Base-by-base conservation (phyloP, 2,888 invertebrate species). In the Empis stercorea region DNA sequence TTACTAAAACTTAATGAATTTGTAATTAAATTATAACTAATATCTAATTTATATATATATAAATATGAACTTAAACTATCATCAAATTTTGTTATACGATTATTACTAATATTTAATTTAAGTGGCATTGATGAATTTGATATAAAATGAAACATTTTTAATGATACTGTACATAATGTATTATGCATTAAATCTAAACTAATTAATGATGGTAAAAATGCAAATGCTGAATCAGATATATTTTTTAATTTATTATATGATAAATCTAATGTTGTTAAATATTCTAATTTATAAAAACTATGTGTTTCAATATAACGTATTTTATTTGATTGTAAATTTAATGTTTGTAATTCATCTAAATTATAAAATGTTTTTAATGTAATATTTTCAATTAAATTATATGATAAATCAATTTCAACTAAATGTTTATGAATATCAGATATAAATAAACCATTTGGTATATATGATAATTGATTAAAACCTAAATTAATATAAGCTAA, bases 401-500 rank as follows among this genome's bases (percentile, higher is more conserved):
- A 85, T 4, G 87, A 85, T 46, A 92, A 71, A 57, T 89, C 79
- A 37, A 91, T 74, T 63, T 89, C 87, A 46, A 79, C 79, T 45
- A 92, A 66, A 56, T 82, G 79, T 10, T 79, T 73, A 56, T 89
- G 86, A 6, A 81, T 70, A 47, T 78, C 79, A 3, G 79, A 72
- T 57, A 80, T 75, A 56, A 88, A 82, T 42, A 86, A 71, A 51
- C 78, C 78, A 32, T 73, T 71, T 0, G 84, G 81, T 48, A 92
- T 72, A 39, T 76, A 73, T 51, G 80, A 78, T 11, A 93, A 73
- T 57, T 84, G 78, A 68, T 93, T 93, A 46, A 86, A 87, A 61
- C 89, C 89, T 59, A 93, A 71, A 66, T 91, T 91, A 48, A 91
- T 73, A 68, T 89, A 89, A 61, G 82, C 82, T 23, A 87, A 63